Base-by-base conservation (phyloP, 2,888 invertebrate species). In the Falcaria lacertinaria region DNA sequence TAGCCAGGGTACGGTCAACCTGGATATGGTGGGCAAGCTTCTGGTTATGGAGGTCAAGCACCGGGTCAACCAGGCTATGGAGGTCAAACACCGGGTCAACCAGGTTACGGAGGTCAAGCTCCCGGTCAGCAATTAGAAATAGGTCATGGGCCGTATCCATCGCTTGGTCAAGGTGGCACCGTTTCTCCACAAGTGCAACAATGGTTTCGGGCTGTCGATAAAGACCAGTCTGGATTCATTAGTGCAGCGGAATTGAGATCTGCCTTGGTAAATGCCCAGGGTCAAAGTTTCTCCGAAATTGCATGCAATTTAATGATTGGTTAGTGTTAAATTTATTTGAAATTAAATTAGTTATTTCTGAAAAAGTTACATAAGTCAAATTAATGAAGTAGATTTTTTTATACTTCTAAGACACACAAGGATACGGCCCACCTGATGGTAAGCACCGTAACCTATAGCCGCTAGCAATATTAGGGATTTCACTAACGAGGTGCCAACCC, bases 251-350 rank as follows among this genome's bases (percentile, higher is more conserved):
- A 97, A 81, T 84, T 97, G 14, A 93, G 94, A 75, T 88, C 92
- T 5, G 97, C 97, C 0, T 83, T 97, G 33, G 93, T 96, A 15
- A 97, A 96, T 82, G 96, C 94, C 15, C 95, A 96, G 77, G 97
- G 97, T 11, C 91, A 95, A 58, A 91, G 93, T 48, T 96, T 96
- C 76, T 96, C 96, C 2, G 94, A 95, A 59, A 92, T 92, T 46
- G 94, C 96, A 6, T 97, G 97, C 74, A 92, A 92, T 58, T 88
- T 97, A 19, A 97, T 97, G 97, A 96, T 97, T 58, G 93, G 94
- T 94, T 79, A 69, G 76, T 54, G 6, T n/a, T 4, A 19, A 19
- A 19, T 19, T 4, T 19, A 19, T 3, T 19, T 4, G 3, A 4
- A 4, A 3, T 19, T 19, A 19, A 3, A 6, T 6, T 19, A 4